phyloP scores from a whole-genome alignment of 1,140 invertebrate genomes.

The Zeugodacus cucurbitae region DNA sequence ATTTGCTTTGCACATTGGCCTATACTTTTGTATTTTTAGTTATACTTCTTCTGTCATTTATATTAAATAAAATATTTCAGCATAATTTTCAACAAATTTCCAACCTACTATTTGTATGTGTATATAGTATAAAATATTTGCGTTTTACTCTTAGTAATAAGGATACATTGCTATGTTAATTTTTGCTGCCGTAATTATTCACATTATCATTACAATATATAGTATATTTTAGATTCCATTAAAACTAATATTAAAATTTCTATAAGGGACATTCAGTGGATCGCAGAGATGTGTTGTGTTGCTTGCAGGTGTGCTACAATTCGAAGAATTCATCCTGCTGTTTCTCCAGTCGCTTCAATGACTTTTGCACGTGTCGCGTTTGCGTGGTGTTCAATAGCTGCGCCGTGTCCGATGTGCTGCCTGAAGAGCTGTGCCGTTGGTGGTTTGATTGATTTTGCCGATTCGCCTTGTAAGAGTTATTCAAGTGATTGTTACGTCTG shows the following conservation, averaged over 20 bases:
- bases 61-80: neutral
- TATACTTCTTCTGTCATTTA: too few species aligned
- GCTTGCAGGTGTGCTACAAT: conserved; percentile 76
- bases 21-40: neutral
- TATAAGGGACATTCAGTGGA: neutral
- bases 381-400: conserved; percentile 81
- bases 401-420: conserved; percentile 66
- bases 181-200: neutral
- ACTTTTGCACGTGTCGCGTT: conserved; percentile 80
- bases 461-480: conserved; percentile 63
- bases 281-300: neutral
- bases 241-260: conserved; percentile 24
- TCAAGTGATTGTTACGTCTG: conserved; percentile 56
- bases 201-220: neutral
- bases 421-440: conserved; percentile 59
- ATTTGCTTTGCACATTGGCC: neutral
- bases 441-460: conserved; percentile 53
- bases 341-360: conserved; percentile 81
- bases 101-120: neutral
- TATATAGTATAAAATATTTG: conserved; percentile 27
- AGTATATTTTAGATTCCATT: neutral
- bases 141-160: neutral
- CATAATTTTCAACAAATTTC: neutral
- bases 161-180: neutral
- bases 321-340: conserved; percentile 90